Evolutionary conservation across 2,888 invertebrate species (phyloP), one percentile per base, ranked within the genome.

Genomic region (Timema cristinae): DNA sequence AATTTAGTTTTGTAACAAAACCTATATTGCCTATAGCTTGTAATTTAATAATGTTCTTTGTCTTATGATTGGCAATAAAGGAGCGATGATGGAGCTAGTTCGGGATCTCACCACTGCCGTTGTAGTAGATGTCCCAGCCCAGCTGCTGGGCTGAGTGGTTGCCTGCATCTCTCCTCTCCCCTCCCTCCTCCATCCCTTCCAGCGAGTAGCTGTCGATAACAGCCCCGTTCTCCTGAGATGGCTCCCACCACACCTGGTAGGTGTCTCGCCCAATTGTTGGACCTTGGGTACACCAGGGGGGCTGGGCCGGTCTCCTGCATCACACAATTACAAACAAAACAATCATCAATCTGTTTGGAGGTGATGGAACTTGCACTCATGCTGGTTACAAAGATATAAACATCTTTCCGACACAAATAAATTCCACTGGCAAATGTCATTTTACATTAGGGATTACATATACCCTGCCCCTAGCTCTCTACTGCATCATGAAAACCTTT

Each of bases 161-260:
- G 71, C 82, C 83, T 6, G 71, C 72, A 61, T 74, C 73, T 50
- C 72, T 67, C 48, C 67, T 69, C 6, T 69, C 69, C n/a, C 74
- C 69, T 48, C 67, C 67, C 48, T 81, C 81, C 56, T 80, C 77
- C 6, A 75, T 71, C 0, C 91, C 93, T 84, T 95, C 93, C 32
- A 96, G 84, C 56, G 89, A 87, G 81, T 96, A 97, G 70, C 87
- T 82, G 10, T 86, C 84, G 8, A 94, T 86, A n/a, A 88, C 84
- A 0, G 91, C 90, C 0, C 95, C 95, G 79, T 93, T 91, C 13
- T 90, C 88, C 75, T 86, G 86, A 0, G 95, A 90, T 10, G 91
- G 87, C 63, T 89, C 85, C 97, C 97, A 97, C 78, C 88, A 89
- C 0, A 95, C 88, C 79, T 93, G 91, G 78, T 92, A 90, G 47